phyloP scores from a whole-genome alignment of 2,113 vertebrate genomes.

The Toxotes jaculatrix region DNA sequence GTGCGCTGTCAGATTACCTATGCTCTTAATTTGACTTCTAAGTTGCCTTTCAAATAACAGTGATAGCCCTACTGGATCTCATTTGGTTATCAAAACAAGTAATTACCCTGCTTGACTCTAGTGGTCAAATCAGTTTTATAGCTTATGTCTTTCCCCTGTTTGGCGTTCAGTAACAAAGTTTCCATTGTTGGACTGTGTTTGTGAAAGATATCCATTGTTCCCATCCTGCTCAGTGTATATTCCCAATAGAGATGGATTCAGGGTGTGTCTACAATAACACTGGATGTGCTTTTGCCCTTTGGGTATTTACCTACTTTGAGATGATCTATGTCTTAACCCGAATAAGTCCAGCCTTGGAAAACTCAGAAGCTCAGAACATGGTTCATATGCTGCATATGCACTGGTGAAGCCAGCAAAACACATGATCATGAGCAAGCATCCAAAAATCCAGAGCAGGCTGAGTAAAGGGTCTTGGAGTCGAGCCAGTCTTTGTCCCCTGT shows the following conservation, averaged over 20 bases:
- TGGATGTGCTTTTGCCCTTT: not conserved
- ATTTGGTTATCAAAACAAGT: slow-evolving; percentile 48
- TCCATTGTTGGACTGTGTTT: slow-evolving; percentile 62
- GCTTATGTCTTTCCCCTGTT: slow-evolving; percentile 24
- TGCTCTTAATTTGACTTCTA: not conserved
- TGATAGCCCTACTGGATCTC: not conserved
- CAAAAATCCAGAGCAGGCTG: slow-evolving; percentile 6
- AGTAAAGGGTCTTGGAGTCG: not conserved
- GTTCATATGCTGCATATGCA: not conserved
- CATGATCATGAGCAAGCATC: not conserved
- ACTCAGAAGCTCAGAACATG: not conserved
- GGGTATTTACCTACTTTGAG: not conserved
- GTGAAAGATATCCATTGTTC: slow-evolving; percentile 71
- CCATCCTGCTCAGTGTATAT: slow-evolving; percentile 18
- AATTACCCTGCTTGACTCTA: not conserved
- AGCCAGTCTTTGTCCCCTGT: slow-evolving; percentile 47
- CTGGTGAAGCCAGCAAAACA: not conserved
- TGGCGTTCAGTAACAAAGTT: slow-evolving; percentile 54
- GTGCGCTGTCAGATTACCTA: not conserved
- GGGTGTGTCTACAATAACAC: not conserved
- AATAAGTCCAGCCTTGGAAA: not conserved
- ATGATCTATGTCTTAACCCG: not conserved
- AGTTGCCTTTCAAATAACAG: not conserved
- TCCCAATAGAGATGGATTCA: not conserved
- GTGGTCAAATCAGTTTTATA: slow-evolving; percentile 8